Evolutionary conservation across 2,888 invertebrate species (phyloP).

Genomic region (Iselma pallidipennis): DNA sequence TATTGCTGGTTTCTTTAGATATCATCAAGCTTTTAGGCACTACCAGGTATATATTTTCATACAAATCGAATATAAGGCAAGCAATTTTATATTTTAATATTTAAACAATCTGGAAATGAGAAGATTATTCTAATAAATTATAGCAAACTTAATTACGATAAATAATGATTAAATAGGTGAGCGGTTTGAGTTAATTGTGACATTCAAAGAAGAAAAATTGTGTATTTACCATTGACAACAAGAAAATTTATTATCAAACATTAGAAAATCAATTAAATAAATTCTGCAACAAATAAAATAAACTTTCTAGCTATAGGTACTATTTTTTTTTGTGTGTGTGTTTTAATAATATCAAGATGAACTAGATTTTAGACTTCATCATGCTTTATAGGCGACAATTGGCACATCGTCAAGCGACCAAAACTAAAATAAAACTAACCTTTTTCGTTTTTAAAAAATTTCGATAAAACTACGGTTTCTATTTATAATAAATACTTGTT

Average conservation of each 20-base stretch:
- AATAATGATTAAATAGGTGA: slow-evolving; percentile 8
- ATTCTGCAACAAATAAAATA: no score
- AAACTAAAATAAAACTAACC: slow-evolving; percentile 26
- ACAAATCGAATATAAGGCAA: slow-evolving; percentile 30
- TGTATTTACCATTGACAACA: neutral
- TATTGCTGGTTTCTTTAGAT: neutral
- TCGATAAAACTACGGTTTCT: slow-evolving; percentile 4
- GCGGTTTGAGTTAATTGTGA: neutral
- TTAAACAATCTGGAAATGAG: slow-evolving; percentile 25
- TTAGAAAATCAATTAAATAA: neutral
- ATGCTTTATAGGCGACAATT: slow-evolving; percentile 20
- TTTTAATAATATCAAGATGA: no score
- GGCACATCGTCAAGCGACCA: slow-evolving; percentile 8
- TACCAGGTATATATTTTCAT: slow-evolving; percentile 38
- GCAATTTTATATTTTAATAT: slow-evolving; percentile 28
- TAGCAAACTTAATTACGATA: no score
- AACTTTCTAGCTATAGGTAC: no score
- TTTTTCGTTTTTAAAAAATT: no score
- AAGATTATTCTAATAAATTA: no score
- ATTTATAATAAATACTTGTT: neutral
- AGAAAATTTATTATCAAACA: neutral
- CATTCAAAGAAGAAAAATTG: neutral
- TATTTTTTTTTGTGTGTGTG: no score
- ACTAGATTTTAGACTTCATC: no score
- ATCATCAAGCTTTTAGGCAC: slow-evolving; percentile 36